Base-by-base conservation (phyloP, 1,140 invertebrate species). In the Drosophila tropicalis region DNA sequence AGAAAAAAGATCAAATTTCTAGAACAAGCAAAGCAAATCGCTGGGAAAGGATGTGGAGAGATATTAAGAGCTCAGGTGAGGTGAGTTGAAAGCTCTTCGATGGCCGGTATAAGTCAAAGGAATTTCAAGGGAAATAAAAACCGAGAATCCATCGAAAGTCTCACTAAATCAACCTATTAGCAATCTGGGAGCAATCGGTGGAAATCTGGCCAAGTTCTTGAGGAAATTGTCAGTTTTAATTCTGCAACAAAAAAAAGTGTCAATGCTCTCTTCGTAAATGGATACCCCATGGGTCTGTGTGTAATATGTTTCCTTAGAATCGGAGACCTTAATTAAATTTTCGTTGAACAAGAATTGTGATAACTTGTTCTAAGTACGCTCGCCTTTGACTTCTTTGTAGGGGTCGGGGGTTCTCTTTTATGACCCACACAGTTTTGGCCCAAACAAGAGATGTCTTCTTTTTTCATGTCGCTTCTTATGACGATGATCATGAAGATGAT, bases 291-390 rank as follows among this genome's bases (percentile, higher is more conserved):
- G 44, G 44, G 44, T 22, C 44, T 22, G 44, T 12, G 44, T 36
- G 34, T 36, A 10, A 75, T 85, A 63, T 68, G 84, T 72, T 89
- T 89, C 78, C 34, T 25, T 55, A 70, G 84, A 89, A 89, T 39
- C 66, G 32, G 67, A 58, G 66, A 81, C 84, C 76, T 81, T 89
- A 76, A 89, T 89, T 89, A 89, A 84, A 81, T 78, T 75, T 69
- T 60, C 56, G 56, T 87, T 89, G 69, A 83, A 68, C 72, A 64
- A 79, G 83, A 82, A 79, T 72, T 84, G 78, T 85, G 68, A 68
- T 64, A 84, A 89, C 77, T 89, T 89, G 84, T 89, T 89, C 84
- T 80, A 76, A 76, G 73, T 76, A 89, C 80, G 69, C 65, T 76
- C 40, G 55, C 73, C 39, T 62, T 25, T 62, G 61, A 41, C 61